Evolutionary conservation across 1,140 invertebrate genomes (phyloP), one percentile per base, ranked within the genome.

Genomic region (Macrotrachela quadricornifera): DNA sequence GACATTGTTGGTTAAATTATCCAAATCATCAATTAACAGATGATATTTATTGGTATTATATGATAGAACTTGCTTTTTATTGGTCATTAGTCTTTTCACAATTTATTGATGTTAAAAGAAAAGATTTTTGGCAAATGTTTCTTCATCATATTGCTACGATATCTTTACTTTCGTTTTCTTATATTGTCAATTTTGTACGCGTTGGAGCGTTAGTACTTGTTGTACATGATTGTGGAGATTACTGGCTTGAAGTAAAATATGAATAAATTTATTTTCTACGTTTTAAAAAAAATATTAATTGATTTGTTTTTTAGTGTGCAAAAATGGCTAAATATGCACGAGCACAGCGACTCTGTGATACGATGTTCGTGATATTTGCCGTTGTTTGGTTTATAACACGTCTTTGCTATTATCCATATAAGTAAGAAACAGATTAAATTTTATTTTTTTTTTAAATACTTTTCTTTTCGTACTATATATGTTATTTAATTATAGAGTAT

Each of bases 71-170:
- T 60, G 78, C 82, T 46, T 96, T 96, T 72, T 99, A 99, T 68
- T 87, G 87, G 80, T 82, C 88, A 9, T 71, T 96, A 49, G 80
- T 85, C 46, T 76, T 87, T 42, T 85, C 83, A 15, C 85, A 94
- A 66, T 92, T 91, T 71, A 81, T 82, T 64, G 88, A 95, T 69
- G 79, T 86, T 41, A 83, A 81, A 60, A 58, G 73, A 57, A 73
- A 71, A 74, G 91, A 96, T 72, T 95, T 95, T 69, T 85, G 83
- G 80, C 85, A 95, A 75, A 95, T 96, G 88, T 88, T 94, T 65
- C 74, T 92, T 46, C 91, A 95, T 71, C 90, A 97, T 64, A 78
- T 90, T 62, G 82, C 84, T 6, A 92, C 90, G 3, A 81, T 96
- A 59, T 62, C 78, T 39, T 74, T 97, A 40, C 78, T 96, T 71